Evolutionary conservation across 2,797 vertebrate genomes (phyloP).

Genomic region (Oryzias dopingdopingensis): DNA sequence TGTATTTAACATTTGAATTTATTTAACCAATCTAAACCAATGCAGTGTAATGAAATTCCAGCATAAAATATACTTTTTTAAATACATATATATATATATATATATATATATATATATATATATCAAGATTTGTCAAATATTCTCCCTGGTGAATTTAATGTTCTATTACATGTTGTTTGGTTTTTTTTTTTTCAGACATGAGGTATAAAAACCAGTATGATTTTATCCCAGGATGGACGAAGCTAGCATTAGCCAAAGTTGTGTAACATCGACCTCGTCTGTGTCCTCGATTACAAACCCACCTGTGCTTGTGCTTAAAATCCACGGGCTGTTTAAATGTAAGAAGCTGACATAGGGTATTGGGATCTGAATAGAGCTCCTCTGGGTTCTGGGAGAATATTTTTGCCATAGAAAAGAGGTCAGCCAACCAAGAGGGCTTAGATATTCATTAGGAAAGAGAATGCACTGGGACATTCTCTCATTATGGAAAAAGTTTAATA

Average conservation of each 20-base stretch:
- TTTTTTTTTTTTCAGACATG: no score
- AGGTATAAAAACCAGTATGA: no score
- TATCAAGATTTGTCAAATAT: no score
- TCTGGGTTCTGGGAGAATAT: constrained; percentile 50
- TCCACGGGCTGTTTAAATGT: constrained; percentile 38
- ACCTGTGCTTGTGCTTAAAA: constrained; percentile 44
- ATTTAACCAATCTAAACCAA: no score
- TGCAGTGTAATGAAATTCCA: no score
- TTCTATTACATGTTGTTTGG: no score
- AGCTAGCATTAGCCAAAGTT: background rate
- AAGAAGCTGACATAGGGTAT: constrained; percentile 39
- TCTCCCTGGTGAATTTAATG: no score
- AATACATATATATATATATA: no score
- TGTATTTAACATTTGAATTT: no score
- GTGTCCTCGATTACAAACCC: constrained; percentile 10
- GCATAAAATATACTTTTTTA: no score
- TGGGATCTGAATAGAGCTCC: constrained; percentile 60
- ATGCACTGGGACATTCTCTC: constrained; percentile 59
- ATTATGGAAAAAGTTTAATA: constrained; percentile 63
- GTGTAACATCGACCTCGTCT: background rate
- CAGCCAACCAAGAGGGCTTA: constrained; percentile 52
- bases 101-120: no score
- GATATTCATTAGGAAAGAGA: constrained; percentile 63
- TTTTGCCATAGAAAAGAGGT: constrained; percentile 65
- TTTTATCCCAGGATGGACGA: no score